Evolutionary conservation across 2,113 vertebrate genomes (phyloP).

Genomic region (Anseranas semipalmata): DNA sequence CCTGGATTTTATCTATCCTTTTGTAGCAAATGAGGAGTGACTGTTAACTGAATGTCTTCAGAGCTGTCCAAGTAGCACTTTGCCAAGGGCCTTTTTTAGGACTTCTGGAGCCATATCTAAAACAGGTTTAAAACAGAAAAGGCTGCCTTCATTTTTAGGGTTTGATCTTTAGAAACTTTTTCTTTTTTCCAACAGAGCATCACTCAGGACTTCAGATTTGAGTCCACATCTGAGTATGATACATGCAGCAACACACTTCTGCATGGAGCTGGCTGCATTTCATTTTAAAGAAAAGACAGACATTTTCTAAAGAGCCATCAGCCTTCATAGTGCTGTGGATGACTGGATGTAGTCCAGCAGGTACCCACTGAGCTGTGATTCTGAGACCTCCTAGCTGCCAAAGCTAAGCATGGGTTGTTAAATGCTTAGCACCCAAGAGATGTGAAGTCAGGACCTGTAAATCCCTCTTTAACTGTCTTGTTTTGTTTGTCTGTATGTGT

Average conservation of each 20-base stretch:
- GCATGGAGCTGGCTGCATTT: not conserved
- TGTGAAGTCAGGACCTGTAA: not conserved
- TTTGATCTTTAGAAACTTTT: not conserved
- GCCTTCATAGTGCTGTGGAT: not conserved
- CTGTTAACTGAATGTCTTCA: not conserved
- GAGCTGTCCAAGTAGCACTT: not conserved
- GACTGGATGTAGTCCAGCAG: not conserved
- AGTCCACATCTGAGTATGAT: not conserved
- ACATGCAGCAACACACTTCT: not conserved
- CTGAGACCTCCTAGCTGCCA: not conserved
- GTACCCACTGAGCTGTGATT: not conserved
- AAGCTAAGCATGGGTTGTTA: not conserved
- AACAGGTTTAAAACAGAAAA: not conserved
- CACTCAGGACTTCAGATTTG: not conserved
- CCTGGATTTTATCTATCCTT: not conserved
- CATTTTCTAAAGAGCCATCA: not conserved
- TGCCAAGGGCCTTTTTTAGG: not conserved
- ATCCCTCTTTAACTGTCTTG: not conserved
- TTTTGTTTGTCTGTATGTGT: not conserved
- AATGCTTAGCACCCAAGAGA: not conserved
- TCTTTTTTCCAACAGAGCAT: not conserved
- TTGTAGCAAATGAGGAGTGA: not conserved
- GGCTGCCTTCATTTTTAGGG: not conserved
- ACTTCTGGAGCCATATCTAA: not conserved
- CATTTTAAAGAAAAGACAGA: not conserved